These are phyloP conservation scores for Xylocopa sonorina DNA, from an alignment of 1,140 invertebrate species.

Conservation along the genomic window DNA sequence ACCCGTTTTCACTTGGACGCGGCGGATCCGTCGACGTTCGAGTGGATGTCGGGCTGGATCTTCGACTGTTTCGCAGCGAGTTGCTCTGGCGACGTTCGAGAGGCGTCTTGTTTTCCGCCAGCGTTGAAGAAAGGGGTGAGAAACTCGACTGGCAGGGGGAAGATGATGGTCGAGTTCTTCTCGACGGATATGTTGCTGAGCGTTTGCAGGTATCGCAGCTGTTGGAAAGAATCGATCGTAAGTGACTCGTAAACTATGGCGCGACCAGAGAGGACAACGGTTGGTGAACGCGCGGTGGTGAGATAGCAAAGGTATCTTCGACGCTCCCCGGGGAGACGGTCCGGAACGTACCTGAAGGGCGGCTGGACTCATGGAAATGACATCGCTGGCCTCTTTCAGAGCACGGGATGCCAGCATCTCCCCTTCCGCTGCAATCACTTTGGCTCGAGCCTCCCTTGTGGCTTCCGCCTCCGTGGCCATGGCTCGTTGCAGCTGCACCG, in stretches of 20 bases:
- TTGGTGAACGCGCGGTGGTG: not conserved
- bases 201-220: slow-evolving; percentile 84
- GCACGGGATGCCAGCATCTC: slow-evolving; percentile 95
- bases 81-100: not conserved
- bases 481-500: slow-evolving; percentile 92
- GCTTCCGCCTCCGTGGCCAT: slow-evolving; percentile 96
- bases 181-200: slow-evolving; percentile 96
- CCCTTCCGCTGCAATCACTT: slow-evolving; percentile 89
- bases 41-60: not conserved
- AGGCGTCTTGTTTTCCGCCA: not conserved
- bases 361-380: slow-evolving; percentile 90
- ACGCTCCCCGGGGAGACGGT: not conserved
- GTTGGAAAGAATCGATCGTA: slow-evolving; percentile 63
- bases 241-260: not conserved
- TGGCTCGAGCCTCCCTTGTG: slow-evolving; percentile 89
- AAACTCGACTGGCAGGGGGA: slow-evolving; percentile 95
- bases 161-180: slow-evolving; percentile 98
- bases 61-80: not conserved
- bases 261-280: not conserved
- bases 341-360: slow-evolving; percentile 76
- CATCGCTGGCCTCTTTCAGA: slow-evolving; percentile 94
- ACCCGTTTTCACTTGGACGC: not conserved
- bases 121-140: slow-evolving; percentile 79
- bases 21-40: not conserved
- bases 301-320: slow-evolving; percentile 13